Evolutionary conservation across 1,140 invertebrate species (phyloP).

Genomic region (Babylonia areolata): DNA sequence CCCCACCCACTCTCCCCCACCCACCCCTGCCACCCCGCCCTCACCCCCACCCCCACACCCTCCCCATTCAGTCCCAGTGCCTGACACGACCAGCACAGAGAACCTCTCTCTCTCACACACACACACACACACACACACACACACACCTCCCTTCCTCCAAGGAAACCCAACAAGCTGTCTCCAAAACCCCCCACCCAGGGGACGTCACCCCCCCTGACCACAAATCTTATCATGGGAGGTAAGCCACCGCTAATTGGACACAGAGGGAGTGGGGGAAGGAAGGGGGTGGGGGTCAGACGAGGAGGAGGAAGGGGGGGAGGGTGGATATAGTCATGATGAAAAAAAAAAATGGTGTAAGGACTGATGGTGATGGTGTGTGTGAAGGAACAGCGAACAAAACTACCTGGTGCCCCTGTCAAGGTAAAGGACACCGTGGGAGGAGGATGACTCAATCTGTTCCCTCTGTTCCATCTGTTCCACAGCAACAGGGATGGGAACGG

Average conservation of each 20-base stretch:
- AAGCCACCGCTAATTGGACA: constrained; percentile 1
- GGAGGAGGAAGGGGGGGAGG: neutral
- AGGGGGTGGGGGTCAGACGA: neutral
- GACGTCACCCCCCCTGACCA: neutral
- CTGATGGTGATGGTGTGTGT: no score
- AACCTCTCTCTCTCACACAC: neutral
- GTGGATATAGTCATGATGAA: neutral
- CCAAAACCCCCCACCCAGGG: neutral
- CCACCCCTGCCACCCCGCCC: no score
- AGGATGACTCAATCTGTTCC: no score
- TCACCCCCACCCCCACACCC: neutral
- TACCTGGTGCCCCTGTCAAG: no score
- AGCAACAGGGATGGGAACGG: no score
- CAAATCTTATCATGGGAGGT: neutral
- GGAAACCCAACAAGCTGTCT: neutral
- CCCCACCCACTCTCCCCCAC: neutral
- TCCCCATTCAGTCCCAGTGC: neutral
- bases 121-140: neutral
- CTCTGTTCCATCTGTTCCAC: no score
- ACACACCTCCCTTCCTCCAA: neutral
- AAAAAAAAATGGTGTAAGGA: neutral
- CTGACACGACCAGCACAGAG: neutral
- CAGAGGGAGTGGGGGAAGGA: neutral
- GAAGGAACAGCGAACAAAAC: no score
- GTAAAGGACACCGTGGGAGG: no score